These are phyloP conservation scores for Dromas ardeola DNA, from an alignment of 2,113 vertebrate genomes.

Conservation along the genomic window DNA sequence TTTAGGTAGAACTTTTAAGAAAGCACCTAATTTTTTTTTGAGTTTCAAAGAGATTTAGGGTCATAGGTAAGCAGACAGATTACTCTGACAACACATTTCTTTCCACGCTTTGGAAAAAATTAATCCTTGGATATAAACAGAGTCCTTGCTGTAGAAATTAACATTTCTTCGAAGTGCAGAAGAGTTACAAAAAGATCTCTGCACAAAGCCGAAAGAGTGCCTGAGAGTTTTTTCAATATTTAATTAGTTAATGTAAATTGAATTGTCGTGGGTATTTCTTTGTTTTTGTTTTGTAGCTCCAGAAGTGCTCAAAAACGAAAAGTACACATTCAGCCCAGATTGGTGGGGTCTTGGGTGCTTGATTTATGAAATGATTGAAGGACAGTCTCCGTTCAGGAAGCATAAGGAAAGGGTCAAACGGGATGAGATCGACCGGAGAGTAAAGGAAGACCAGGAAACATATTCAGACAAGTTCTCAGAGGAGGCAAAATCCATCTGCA, in stretches of 20 bases:
- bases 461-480: constrained; percentile 89
- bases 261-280: neutral
- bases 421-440: constrained; percentile 88
- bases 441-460: constrained; percentile 82
- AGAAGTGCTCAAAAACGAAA: constrained; percentile 89
- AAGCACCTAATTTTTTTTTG: neutral
- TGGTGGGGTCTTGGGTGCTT: constrained; percentile 96
- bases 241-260: neutral
- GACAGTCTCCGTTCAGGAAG: constrained; percentile 89
- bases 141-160: neutral
- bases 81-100: neutral
- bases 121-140: neutral
- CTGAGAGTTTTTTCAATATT: neutral
- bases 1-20: too few species aligned
- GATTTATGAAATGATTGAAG: constrained; percentile 93
- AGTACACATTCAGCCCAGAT: constrained; percentile 88
- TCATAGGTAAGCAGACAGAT: neutral
- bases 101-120: neutral
- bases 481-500: constrained; percentile 88
- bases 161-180: neutral
- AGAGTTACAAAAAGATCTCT: neutral
- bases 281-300: constrained; percentile 79
- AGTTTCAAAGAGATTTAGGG: neutral
- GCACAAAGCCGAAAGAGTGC: neutral
- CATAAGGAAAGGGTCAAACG: constrained; percentile 87